These are phyloP conservation scores for Nymphalis c-album DNA, from an alignment of 2,888 invertebrate species.

Conservation along the genomic window DNA sequence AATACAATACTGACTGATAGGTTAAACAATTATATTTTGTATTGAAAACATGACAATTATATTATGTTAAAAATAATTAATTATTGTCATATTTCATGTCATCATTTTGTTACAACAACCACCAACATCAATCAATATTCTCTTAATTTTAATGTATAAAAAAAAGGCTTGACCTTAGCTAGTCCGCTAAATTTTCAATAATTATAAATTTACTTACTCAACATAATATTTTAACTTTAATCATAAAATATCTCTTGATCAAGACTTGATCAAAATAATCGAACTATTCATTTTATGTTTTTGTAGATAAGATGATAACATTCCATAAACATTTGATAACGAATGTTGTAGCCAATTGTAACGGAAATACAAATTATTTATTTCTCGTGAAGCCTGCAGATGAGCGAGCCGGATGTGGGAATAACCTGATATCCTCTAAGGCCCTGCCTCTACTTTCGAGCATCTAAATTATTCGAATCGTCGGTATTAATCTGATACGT, in stretches of 20 bases:
- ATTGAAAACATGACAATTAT: too few species aligned
- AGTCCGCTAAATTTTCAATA: too few species aligned
- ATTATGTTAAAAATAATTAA: too few species aligned
- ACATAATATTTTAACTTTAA: too few species aligned
- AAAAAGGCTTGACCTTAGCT: too few species aligned
- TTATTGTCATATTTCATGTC: too few species aligned
- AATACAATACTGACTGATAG: too few species aligned
- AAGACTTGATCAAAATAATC: background rate
- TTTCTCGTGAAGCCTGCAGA: slow-evolving; percentile 19
- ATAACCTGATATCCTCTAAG: slow-evolving; percentile 30
- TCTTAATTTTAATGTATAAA: too few species aligned
- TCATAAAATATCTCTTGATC: background rate
- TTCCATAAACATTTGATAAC: background rate
- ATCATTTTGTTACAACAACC: too few species aligned
- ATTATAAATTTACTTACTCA: too few species aligned
- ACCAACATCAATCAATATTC: too few species aligned
- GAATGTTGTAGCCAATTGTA: slow-evolving; percentile 14
- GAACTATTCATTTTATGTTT: background rate
- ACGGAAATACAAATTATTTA: slow-evolving; percentile 27
- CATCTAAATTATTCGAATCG: slow-evolving; percentile 27
- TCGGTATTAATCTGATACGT: slow-evolving; percentile 9
- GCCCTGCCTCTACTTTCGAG: slow-evolving; percentile 21
- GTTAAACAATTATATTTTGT: too few species aligned
- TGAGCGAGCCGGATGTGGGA: slow-evolving; percentile 27
- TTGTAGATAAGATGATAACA: background rate